phyloP scores from a whole-genome alignment of 2,888 invertebrate species.

The Steinernema scapterisci region DNA sequence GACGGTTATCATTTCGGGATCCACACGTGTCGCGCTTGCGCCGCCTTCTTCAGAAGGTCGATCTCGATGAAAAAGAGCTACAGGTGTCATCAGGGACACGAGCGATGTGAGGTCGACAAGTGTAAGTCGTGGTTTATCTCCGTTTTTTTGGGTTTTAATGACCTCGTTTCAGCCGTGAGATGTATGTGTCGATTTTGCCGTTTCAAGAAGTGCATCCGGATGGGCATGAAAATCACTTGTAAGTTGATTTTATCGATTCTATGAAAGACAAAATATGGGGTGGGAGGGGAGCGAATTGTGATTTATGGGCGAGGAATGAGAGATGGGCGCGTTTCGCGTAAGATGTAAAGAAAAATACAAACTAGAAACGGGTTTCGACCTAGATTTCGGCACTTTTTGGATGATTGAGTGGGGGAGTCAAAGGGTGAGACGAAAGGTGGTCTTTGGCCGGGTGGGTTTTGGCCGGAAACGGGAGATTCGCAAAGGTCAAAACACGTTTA shows the following conservation, averaged over 20 bases:
- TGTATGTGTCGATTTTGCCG: slow-evolving; percentile 11
- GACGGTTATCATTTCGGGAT: slow-evolving; percentile 18
- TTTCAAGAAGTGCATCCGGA: not conserved
- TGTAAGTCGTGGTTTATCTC: not conserved
- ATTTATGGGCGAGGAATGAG: too few relatives aligned
- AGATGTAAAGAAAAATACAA: too few relatives aligned
- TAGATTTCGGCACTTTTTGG: too few relatives aligned
- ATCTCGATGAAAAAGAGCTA: slow-evolving; percentile 20
- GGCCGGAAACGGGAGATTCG: too few relatives aligned
- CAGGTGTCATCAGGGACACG: not conserved
- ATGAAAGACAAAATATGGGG: too few relatives aligned
- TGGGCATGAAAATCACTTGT: slow-evolving; percentile 11
- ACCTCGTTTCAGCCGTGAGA: not conserved
- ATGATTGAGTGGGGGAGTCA: too few relatives aligned
- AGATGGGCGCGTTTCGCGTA: not conserved
- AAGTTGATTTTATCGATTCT: not conserved
- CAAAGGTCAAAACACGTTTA: not conserved
- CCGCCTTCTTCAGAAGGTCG: slow-evolving; percentile 13
- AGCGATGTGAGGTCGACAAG: not conserved
- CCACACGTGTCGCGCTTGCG: slow-evolving; percentile 6
- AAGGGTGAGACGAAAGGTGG: too few relatives aligned
- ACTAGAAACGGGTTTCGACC: too few relatives aligned
- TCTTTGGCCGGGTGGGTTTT: too few relatives aligned
- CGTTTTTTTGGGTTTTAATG: not conserved
- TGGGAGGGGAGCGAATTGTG: too few relatives aligned